Base-by-base conservation (phyloP, 2,888 invertebrate genomes). In the Drosophila falleni region DNA sequence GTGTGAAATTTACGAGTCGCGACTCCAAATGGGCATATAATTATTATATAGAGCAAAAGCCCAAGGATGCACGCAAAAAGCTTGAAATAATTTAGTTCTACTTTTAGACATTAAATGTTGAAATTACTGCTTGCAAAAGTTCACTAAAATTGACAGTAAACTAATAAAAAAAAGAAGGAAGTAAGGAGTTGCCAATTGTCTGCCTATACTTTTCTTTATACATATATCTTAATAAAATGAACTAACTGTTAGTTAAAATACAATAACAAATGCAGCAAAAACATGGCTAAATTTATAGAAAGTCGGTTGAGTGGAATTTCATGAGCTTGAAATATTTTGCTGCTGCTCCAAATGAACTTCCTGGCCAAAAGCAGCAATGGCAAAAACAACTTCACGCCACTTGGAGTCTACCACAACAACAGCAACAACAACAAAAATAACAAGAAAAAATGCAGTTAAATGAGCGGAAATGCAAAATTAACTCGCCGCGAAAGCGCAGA, bases 391-490 rank as follows among this genome's bases (percentile, higher is more conserved):
- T 85, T 87, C 82, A 84, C 85, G 87, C 65, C 76, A 87, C 85
- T 87, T 87, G 81, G 71, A 81, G 74, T 53, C 63, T 70, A 55
- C 77, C 63, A 64, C 67, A 79, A 66, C 61, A 66, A 46, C 62
- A 56, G 47, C 26, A 55, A 37, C 35, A 51, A 44, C 56, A 62
- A 26, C 47, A 54, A 31, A 37, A 46, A 16, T 33, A 39, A 19
- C 33, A 33, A n/a, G 69, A 78, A 78, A 80, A 87, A 79, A 58
- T 86, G 74, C 83, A 87, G 83, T 86, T 87, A 88, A 85, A 85
- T 87, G 86, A 85, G 86, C 88, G 84, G 89, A 89, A 85, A 87
- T 84, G 87, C 84, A 87, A 85, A 85, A 89, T 85, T 85, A 85
- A 89, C 89, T 89, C 87, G 87, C 87, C 80, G 85, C 84, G 76